Evolutionary conservation across 53 echinoderm and acorn worm species (phyloP), one percentile per base, ranked within the genome.

Genomic region (Temnopleurus reevesii): DNA sequence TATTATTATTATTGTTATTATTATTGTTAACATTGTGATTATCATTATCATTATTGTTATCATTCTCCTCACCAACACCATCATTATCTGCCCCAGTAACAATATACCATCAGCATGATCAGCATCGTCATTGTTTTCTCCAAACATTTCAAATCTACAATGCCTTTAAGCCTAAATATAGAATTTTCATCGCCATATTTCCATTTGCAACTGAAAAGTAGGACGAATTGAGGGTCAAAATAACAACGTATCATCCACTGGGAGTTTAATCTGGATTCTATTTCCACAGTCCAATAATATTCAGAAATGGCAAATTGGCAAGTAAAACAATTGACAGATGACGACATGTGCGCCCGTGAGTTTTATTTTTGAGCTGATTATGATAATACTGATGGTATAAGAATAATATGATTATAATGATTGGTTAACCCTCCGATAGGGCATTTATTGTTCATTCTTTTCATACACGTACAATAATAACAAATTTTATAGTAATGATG

Each of bases 211-310:
- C 71, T 71, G 1, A 36, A 5, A 71, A 41, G n/a, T 19, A 21
- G 71, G 71, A 41, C 36, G 9, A 71, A 63, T 63, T 3, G n/a
- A 71, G 71, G 71, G 71, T 71, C 30, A 63, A 10, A 71, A 41
- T n/a, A 71, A 71, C 71, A 71, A 71, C 71, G 26, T 38, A 71
- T n/a, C n/a, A 71, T 71, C 63, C 71, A 43, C 71, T 41, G 71
- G 41, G 71, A 71, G n/a, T 71, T 71, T 19, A 7, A 6, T 71
- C 21, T 71, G 1, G 15, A 33, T 63, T 34, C 5, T 17, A 63
- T 31, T 33, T 18, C 33, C 4, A 15, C 13, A 23, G 63, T 31
- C 63, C 17, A 71, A 71, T 21, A 7, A 43, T 26, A n/a, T n/a
- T n/a, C 26, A 1, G 58, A 8, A 28, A 7, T 7, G 4, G 27